Evolutionary conservation across 2,888 invertebrate species (phyloP).

Genomic region (Hylaea fasciaria): DNA sequence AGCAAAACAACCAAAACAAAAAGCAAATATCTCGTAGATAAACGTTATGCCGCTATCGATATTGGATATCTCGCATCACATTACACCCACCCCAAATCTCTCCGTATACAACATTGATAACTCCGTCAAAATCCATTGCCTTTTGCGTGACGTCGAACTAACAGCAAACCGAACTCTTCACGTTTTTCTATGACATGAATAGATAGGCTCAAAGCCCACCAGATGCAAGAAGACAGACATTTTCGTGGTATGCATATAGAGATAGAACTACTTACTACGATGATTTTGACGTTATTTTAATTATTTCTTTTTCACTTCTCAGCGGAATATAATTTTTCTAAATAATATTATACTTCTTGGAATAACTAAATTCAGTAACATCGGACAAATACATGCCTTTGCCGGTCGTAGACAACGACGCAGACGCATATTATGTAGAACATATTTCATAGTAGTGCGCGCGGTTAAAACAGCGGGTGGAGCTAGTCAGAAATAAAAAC

Average conservation of each 20-base stretch:
- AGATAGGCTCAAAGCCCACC: neutral
- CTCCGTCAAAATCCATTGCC: conserved; percentile 30
- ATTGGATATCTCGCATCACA: conserved; percentile 23
- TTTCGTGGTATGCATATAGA: neutral
- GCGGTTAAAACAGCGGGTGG: too few species aligned
- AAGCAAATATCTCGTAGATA: neutral
- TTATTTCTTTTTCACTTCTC: too few species aligned
- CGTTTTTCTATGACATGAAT: conserved; percentile 9
- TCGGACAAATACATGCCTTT: too few species aligned
- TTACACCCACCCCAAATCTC: conserved; percentile 20
- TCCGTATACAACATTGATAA: conserved; percentile 23
- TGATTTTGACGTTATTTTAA: too few species aligned
- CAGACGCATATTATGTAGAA: too few species aligned
- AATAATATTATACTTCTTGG: too few species aligned
- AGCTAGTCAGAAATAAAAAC: too few species aligned
- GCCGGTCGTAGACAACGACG: too few species aligned
- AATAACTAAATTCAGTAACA: too few species aligned
- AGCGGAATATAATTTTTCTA: too few species aligned
- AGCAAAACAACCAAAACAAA: neutral
- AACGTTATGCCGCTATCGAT: conserved; percentile 12
- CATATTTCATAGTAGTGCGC: too few species aligned
- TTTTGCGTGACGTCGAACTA: conserved; percentile 25
- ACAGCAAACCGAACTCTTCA: conserved; percentile 8
- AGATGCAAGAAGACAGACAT: neutral
- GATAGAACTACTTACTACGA: too few species aligned